Evolutionary conservation across 1,140 invertebrate species (phyloP).

Genomic region (Maconellicoccus hirsutus): DNA sequence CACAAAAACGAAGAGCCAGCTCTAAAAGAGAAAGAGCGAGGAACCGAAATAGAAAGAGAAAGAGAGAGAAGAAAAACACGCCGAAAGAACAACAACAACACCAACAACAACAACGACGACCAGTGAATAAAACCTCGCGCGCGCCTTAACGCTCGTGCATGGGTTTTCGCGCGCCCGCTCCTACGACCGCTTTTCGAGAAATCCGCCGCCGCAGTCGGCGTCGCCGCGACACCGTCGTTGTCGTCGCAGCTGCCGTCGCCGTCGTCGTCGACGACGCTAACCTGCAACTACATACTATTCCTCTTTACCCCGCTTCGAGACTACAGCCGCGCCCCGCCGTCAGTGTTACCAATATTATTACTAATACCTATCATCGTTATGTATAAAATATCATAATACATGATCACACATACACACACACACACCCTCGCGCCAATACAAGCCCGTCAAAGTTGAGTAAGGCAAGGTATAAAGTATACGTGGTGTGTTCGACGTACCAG

Average conservation of each 20-base stretch:
- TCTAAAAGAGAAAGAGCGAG: too few species aligned
- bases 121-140: slow-evolving; percentile 12
- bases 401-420: too few species aligned
- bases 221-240: neutral
- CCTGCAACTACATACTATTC: too few species aligned
- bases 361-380: neutral
- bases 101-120: neutral
- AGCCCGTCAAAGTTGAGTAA: too few species aligned
- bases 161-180: neutral
- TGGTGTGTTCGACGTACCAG: too few species aligned
- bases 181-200: slow-evolving; percentile 18
- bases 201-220: neutral
- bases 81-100: slow-evolving; percentile 10
- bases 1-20: neutral
- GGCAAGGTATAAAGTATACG: too few species aligned
- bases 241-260: too few species aligned
- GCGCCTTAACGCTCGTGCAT: slow-evolving; percentile 14
- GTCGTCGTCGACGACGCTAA: too few species aligned
- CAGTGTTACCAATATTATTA: slow-evolving; percentile 15
- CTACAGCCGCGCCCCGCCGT: neutral
- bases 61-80: slow-evolving; percentile 21
- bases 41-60: neutral
- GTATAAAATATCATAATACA: too few species aligned
- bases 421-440: too few species aligned
- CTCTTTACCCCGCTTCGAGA: too few species aligned